Conservation (phyloP, 2,797 vertebrate genomes). For the Gymnoscopelus braueri region DNA sequence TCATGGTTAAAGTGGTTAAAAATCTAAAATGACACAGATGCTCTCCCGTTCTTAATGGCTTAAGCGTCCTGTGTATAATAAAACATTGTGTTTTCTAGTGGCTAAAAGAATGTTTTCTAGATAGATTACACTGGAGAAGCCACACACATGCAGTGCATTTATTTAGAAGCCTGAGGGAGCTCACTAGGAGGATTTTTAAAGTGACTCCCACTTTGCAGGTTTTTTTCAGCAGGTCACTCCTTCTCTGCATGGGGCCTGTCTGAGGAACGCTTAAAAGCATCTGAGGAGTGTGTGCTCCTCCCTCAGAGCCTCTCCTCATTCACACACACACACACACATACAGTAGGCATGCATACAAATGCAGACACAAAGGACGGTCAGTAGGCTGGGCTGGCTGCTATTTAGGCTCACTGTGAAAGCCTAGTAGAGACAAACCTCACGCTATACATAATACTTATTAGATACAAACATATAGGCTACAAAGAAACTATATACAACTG, state of each 20-base stretch:
- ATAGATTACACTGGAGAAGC: slow-evolving; percentile 5
- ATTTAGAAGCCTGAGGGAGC: slow-evolving; percentile 33
- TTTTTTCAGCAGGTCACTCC: slow-evolving; percentile 72
- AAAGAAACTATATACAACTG: neutral
- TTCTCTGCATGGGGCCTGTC: slow-evolving; percentile 77
- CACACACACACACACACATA: slow-evolving; percentile 43
- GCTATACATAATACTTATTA: slow-evolving; percentile 26
- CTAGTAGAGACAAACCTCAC: slow-evolving; percentile 36
- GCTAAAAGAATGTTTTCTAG: slow-evolving; percentile 1
- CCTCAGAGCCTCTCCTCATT: slow-evolving; percentile 55
- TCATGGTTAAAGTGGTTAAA: too few species aligned
- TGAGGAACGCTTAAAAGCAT: slow-evolving; percentile 74
- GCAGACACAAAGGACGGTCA: slow-evolving; percentile 27
- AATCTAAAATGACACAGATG: too few species aligned
- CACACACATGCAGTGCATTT: slow-evolving; percentile 18
- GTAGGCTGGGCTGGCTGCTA: slow-evolving; percentile 17
- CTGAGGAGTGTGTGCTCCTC: slow-evolving; percentile 68
- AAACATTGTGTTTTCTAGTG: neutral
- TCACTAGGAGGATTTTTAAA: slow-evolving; percentile 28
- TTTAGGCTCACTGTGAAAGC: slow-evolving; percentile 44
- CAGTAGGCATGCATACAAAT: slow-evolving; percentile 50
- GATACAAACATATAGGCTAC: slow-evolving; percentile 38
- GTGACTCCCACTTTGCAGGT: slow-evolving; percentile 56
- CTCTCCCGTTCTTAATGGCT: too few species aligned
- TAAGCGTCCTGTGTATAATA: neutral